Conservation (phyloP, 2,888 invertebrate genomes). For the Drosophila anceps region DNA sequence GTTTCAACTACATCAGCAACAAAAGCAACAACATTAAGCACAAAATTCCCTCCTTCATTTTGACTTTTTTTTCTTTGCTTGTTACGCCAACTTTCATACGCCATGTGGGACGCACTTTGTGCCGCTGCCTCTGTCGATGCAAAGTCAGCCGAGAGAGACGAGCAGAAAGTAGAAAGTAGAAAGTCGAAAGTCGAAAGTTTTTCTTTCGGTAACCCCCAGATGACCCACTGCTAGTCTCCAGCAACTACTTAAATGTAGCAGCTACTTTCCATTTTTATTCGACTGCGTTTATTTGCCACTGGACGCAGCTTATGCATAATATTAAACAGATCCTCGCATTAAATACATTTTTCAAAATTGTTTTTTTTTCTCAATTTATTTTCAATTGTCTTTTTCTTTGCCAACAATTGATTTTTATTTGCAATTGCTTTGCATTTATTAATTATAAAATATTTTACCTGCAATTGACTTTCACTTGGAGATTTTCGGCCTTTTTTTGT, state of each 20-base stretch:
- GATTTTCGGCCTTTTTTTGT: slow-evolving; percentile 6
- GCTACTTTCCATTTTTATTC: slow-evolving; percentile 38
- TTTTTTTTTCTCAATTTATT: not conserved
- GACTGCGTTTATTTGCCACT: slow-evolving; percentile 26
- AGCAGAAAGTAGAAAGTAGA: not conserved
- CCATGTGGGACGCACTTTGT: slow-evolving; percentile 76
- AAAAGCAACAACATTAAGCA: slow-evolving; percentile 28
- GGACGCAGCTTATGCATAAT: slow-evolving; percentile 31
- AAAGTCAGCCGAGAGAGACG: slow-evolving; percentile 20
- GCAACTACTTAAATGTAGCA: slow-evolving; percentile 45
- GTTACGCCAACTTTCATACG: slow-evolving; percentile 69
- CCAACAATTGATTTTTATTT: not conserved
- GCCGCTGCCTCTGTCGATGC: not conserved
- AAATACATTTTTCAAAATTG: not conserved
- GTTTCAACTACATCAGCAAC: slow-evolving; percentile 33
- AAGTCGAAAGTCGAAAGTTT: slow-evolving; percentile 15
- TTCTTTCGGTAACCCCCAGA: slow-evolving; percentile 40
- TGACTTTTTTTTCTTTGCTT: not conserved
- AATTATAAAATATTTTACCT: slow-evolving; percentile 32
- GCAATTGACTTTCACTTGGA: slow-evolving; percentile 21
- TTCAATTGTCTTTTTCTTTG: not conserved
- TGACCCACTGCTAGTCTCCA: slow-evolving; percentile 36
- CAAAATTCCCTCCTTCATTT: slow-evolving; percentile 39
- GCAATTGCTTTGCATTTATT: slow-evolving; percentile 10
- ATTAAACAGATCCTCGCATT: not conserved